Evolutionary conservation across 1,140 invertebrate species (phyloP).

Genomic region (Orius insidiosus): DNA sequence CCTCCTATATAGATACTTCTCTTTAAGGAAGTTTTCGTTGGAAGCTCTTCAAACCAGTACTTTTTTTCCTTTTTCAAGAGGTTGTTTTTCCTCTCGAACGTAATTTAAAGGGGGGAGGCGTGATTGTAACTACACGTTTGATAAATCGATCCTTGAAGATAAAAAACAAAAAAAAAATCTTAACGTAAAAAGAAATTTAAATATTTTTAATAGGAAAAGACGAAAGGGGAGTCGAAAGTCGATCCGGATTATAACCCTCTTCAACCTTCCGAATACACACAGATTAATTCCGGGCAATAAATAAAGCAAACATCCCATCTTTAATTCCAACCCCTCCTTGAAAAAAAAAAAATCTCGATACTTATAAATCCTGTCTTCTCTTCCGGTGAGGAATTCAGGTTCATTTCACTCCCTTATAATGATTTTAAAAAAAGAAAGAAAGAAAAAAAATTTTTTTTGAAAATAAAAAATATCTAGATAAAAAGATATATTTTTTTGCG

Average conservation of each 20-base stretch:
- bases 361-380: too few relatives aligned
- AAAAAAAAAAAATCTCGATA: too few relatives aligned
- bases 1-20: too few relatives aligned
- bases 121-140: neutral
- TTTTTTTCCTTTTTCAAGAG: neutral
- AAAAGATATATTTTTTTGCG: too few relatives aligned
- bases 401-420: too few relatives aligned
- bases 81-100: neutral
- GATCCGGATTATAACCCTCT: neutral
- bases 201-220: neutral
- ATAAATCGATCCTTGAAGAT: neutral
- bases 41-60: neutral
- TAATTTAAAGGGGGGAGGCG: neutral
- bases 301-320: too few relatives aligned
- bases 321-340: too few relatives aligned
- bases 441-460: too few relatives aligned
- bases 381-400: too few relatives aligned
- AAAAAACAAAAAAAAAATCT: conserved; percentile 7
- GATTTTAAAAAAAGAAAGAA: too few relatives aligned
- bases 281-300: neutral
- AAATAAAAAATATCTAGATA: too few relatives aligned
- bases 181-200: neutral
- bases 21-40: too few relatives aligned
- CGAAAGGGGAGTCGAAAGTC: neutral
- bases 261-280: neutral